These are phyloP conservation scores for Dasyornis broadbenti DNA, from an alignment of 2,113 vertebrate species.

Conservation along the genomic window DNA sequence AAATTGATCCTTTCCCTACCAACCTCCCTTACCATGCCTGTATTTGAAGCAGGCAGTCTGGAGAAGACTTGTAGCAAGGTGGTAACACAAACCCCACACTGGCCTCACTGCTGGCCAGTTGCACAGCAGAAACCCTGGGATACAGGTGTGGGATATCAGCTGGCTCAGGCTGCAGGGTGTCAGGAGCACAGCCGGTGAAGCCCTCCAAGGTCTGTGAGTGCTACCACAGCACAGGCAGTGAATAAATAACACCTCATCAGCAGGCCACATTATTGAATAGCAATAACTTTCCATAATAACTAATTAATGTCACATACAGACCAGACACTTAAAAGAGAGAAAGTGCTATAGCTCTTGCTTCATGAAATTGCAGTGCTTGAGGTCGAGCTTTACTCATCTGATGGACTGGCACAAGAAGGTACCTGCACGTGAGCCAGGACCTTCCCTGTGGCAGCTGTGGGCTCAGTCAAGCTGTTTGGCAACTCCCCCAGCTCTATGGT, in stretches of 20 bases:
- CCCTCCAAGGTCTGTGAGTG: neutral
- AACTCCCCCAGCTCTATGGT: neutral
- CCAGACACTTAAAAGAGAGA: neutral
- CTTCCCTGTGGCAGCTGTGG: neutral
- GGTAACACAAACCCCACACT: fast-evolving
- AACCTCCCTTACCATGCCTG: neutral
- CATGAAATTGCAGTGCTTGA: neutral
- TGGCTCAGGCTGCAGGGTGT: neutral
- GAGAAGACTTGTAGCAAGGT: neutral
- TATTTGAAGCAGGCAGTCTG: neutral
- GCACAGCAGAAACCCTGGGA: neutral
- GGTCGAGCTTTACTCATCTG: neutral
- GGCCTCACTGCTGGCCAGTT: neutral
- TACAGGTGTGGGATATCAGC: neutral
- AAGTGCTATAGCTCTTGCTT: neutral
- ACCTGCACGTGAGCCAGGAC: neutral
- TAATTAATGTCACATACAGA: slow-evolving; percentile 26
- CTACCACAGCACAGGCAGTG: neutral
- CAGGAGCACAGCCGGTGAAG: neutral
- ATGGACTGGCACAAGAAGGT: neutral
- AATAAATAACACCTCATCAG: neutral
- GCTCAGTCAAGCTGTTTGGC: neutral
- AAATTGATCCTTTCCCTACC: neutral
- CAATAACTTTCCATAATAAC: slow-evolving; percentile 33
- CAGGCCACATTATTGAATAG: neutral